Percentiles rank a stretch among this genome's conserved stretches.
phyloP scores from a whole-genome alignment of 1,140 invertebrate species.

The Hylaeus anthracinus region DNA sequence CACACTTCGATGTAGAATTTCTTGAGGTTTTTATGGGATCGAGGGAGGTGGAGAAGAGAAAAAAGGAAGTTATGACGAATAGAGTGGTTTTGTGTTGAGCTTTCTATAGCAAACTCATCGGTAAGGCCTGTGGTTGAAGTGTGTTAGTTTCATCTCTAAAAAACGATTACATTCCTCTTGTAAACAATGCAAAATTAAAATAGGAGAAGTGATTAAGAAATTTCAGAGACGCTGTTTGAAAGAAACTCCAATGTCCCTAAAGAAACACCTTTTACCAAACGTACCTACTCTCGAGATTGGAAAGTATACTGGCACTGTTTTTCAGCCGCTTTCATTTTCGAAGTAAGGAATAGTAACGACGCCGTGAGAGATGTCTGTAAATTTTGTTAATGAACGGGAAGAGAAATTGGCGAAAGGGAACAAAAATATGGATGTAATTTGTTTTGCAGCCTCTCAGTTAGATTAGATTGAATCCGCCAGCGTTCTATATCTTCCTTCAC shows the following conservation, averaged over 20 bases:
- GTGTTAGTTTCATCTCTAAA: too few species aligned
- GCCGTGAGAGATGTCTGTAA: too few species aligned
- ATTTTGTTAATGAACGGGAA: neutral
- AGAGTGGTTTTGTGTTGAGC: too few species aligned
- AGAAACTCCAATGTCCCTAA: neutral
- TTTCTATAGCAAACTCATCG: too few species aligned
- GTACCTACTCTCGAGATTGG: neutral
- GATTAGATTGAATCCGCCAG: constrained; percentile 10
- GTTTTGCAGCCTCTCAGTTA: constrained; percentile 24
- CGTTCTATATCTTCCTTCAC: constrained; percentile 7
- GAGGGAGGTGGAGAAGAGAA: too few species aligned
- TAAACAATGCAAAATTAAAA: neutral
- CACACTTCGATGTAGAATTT: too few species aligned
- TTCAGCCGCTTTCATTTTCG: neutral
- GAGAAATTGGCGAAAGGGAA: neutral
- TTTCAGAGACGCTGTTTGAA: neutral
- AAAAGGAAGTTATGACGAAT: too few species aligned
- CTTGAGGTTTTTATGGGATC: too few species aligned
- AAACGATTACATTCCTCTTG: too few species aligned
- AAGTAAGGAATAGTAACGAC: neutral
- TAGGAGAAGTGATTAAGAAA: neutral
- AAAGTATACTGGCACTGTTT: neutral
- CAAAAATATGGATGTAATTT: constrained; percentile 34
- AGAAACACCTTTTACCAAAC: neutral
- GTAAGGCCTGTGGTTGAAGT: too few species aligned